Evolutionary conservation across 2,113 vertebrate genomes (phyloP).

Genomic region (Dicaeum eximium): DNA sequence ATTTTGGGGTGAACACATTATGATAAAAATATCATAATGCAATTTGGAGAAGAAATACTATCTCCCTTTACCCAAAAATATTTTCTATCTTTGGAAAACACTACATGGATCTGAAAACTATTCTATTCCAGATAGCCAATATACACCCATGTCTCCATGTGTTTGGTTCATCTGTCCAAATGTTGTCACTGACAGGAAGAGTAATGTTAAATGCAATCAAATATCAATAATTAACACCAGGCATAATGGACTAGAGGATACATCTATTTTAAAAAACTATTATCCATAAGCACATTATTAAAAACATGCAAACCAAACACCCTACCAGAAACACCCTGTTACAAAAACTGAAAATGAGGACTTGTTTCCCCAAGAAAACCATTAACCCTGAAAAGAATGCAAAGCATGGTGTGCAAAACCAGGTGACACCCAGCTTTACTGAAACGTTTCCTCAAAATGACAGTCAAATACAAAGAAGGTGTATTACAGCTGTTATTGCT

Average conservation of each 20-base stretch:
- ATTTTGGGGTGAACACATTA: not conserved
- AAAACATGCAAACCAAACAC: not conserved
- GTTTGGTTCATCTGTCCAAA: not conserved
- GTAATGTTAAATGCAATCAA: not conserved
- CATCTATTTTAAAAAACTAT: not conserved
- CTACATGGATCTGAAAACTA: not conserved
- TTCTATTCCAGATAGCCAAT: not conserved
- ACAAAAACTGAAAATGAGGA: not conserved
- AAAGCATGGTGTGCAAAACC: rapidly evolving
- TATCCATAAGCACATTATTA: not conserved
- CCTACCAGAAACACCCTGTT: not conserved
- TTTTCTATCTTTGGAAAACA: not conserved
- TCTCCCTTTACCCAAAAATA: not conserved
- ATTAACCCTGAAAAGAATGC: not conserved
- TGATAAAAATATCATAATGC: not conserved
- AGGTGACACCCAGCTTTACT: not conserved
- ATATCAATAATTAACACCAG: not conserved
- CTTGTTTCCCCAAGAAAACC: not conserved
- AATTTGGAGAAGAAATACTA: not conserved
- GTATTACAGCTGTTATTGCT: rapidly evolving
- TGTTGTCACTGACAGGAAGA: not conserved
- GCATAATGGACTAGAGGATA: not conserved
- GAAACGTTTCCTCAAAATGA: not conserved
- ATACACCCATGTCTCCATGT: not conserved
- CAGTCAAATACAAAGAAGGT: not conserved